Conservation (phyloP, 2,113 vertebrate genomes). For the Chinchilla lanigera region DNA sequence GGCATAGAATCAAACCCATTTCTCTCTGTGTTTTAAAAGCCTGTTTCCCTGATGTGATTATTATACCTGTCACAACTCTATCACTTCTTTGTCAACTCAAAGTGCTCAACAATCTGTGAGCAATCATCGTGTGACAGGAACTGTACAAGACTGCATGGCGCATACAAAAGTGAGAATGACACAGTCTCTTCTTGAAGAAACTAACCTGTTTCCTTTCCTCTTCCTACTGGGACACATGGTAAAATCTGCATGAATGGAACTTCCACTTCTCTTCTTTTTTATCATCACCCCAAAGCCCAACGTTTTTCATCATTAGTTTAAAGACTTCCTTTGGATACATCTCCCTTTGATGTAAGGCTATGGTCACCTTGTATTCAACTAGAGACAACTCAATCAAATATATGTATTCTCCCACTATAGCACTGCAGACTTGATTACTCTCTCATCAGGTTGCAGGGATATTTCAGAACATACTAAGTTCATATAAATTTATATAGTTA, state of each 20-base stretch:
- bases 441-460: neutral
- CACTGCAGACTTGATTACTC: neutral
- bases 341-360: neutral
- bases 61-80: neutral
- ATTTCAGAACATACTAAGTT: conserved; percentile 14
- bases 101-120: neutral
- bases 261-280: conserved; percentile 12
- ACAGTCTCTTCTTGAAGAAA: neutral
- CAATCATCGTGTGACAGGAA: neutral
- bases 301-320: neutral
- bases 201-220: neutral
- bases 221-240: neutral
- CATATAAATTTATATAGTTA: neutral
- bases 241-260: neutral
- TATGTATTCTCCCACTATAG: neutral
- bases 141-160: neutral
- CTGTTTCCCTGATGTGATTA: neutral
- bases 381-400: neutral
- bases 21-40: conserved; percentile 9
- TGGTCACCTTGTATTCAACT: neutral
- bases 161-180: neutral
- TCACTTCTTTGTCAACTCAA: neutral
- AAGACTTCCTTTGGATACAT: neutral
- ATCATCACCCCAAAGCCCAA: neutral
- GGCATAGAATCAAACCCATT: neutral